Evolutionary conservation across 2,113 vertebrate genomes (phyloP).

Genomic region (Gambusia affinis): DNA sequence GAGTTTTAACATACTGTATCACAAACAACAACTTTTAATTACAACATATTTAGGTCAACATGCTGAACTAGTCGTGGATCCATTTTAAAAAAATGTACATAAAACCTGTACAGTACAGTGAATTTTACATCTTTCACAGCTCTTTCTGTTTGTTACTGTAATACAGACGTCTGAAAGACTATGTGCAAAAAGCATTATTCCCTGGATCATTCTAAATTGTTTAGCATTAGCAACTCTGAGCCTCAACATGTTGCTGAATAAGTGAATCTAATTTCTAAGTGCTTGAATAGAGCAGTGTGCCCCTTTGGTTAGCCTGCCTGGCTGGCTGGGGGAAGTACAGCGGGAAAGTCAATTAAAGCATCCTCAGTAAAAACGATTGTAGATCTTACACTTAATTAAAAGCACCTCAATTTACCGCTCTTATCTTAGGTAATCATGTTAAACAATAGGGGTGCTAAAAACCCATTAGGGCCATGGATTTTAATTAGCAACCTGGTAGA

Average conservation of each 20-base stretch:
- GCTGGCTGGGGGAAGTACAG: slow-evolving; percentile 23
- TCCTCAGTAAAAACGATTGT: slow-evolving; percentile 49
- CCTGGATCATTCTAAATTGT: too few relatives aligned
- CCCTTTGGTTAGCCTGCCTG: slow-evolving; percentile 9
- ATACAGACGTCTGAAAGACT: too few relatives aligned
- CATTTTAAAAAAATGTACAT: too few relatives aligned
- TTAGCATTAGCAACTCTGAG: too few relatives aligned
- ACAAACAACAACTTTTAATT: too few relatives aligned
- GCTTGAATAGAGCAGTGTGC: slow-evolving; percentile 27
- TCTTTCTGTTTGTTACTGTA: too few relatives aligned
- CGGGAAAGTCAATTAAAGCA: slow-evolving; percentile 48
- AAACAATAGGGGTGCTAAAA: slow-evolving; percentile 74
- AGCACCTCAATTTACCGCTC: slow-evolving; percentile 68
- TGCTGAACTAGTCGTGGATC: too few relatives aligned
- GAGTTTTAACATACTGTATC: too few relatives aligned
- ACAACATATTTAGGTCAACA: too few relatives aligned
- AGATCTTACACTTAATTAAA: slow-evolving; percentile 77
- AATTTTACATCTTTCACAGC: too few relatives aligned
- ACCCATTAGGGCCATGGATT: slow-evolving; percentile 78
- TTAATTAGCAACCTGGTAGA: slow-evolving; percentile 73
- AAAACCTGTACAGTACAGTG: too few relatives aligned
- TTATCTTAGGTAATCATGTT: slow-evolving; percentile 79
- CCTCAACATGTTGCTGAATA: slow-evolving; percentile 6
- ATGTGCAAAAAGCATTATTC: too few relatives aligned
- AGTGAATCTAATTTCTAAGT: slow-evolving; percentile 15